Base-by-base conservation (phyloP, 92 coral and sea anemone species). In the Epizoanthus scotinus region DNA sequence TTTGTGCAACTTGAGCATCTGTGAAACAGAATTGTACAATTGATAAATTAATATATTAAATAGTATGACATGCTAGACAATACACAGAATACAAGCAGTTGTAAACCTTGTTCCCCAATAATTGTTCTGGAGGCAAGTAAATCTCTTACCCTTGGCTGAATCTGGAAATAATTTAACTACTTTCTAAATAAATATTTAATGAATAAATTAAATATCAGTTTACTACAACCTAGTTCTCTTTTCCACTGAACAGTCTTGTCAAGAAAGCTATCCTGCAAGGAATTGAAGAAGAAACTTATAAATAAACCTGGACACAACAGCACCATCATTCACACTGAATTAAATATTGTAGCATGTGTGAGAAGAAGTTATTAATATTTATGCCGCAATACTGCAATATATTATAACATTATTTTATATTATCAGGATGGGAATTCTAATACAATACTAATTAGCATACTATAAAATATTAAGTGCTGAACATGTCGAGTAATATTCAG, bases 1-100 rank as follows among this genome's bases (percentile, higher is more conserved):
- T 54, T 73, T 73, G 64, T 19, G 65, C 63, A 19, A 55, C 27
- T 25, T 73, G 79, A 55, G 79, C 49, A 27, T 73, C 44, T 64
- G 20, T 63, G 3, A 29, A 64, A 29, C 2, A 17, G 27, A 64
- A 64, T 6, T 0, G 18, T 14, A 5, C 3, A 63, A 5, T 25
- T 26, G 36, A 10, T 13, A 27, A 3, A 9, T 8, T 28, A 62
- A 19, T 25, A 19, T 63, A 17, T n/a, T 25, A 63, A 63, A 6
- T n/a, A 61, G 4, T 61, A 9, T 10, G 15, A 24, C 7, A 5
- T 21, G 28, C 8, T 61, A 34, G 40, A 3, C 27, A 63, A 21
- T 9, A 2, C 10, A 61, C 9, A 27, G 24, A 3, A 61, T 8
- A 58, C 34, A 24, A 9, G 19, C 63, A 21, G 0, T 18, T 19